Conservation (phyloP, 2,113 vertebrate genomes). For the Pan troglodytes region DNA sequence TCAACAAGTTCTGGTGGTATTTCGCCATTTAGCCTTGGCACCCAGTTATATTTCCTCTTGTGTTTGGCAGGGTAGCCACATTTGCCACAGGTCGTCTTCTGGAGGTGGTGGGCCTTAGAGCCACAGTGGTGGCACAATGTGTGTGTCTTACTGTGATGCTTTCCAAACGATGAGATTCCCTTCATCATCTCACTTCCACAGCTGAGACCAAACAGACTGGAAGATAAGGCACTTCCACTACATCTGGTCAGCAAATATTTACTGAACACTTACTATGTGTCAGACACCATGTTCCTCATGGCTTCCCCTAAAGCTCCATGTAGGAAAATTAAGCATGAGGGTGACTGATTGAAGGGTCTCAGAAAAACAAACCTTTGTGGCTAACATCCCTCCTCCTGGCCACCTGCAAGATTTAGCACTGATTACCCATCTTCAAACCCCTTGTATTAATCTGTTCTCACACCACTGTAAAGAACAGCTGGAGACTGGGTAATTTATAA, state of each 20-base stretch:
- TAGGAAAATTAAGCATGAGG: background rate
- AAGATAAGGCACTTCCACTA: no score
- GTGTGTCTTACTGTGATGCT: conserved; percentile 95
- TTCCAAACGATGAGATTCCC: conserved; percentile 95
- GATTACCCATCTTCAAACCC: background rate
- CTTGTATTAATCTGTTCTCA: background rate
- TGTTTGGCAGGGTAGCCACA: background rate
- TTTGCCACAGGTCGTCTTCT: background rate
- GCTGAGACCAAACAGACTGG: background rate
- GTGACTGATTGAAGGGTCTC: background rate
- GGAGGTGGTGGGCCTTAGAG: background rate
- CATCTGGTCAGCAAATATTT: background rate
- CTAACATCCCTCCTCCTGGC: background rate
- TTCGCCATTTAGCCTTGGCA: background rate
- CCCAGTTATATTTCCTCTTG: background rate
- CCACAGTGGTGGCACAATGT: conserved; percentile 90
- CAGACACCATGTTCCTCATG: background rate
- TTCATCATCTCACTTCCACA: conserved; percentile 84
- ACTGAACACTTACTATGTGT: background rate
- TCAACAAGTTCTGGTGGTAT: no score
- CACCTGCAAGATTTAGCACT: background rate
- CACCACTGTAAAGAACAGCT: no score
- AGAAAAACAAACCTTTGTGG: background rate
- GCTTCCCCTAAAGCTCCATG: background rate
- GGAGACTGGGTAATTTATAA: no score